These are phyloP conservation scores for Athrips mouffetella DNA, from an alignment of 2,888 invertebrate species.

Conservation along the genomic window DNA sequence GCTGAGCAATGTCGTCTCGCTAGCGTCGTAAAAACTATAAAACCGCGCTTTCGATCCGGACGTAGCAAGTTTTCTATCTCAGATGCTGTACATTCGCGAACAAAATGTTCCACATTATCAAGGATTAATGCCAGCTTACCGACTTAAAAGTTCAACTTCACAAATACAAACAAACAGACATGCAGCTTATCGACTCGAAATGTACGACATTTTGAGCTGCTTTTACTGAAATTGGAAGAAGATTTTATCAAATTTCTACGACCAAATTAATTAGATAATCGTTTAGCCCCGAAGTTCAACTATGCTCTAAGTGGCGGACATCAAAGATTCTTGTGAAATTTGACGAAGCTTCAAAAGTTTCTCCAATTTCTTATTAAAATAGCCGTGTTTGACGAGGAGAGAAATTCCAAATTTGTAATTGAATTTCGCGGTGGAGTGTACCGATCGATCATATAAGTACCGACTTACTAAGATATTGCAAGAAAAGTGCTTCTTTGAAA, in stretches of 20 bases:
- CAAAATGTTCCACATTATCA: slow-evolving; percentile 24
- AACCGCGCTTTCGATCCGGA: slow-evolving; percentile 71
- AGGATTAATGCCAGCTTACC: not conserved
- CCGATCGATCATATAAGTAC: slow-evolving; percentile 37
- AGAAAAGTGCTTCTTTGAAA: slow-evolving; percentile 47
- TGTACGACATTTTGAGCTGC: no score
- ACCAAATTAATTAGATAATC: slow-evolving; percentile 17
- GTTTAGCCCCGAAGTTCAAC: slow-evolving; percentile 6
- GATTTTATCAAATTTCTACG: not conserved
- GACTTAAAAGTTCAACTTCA: not conserved
- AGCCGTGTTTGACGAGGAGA: slow-evolving; percentile 12
- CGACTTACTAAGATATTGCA: slow-evolving; percentile 36
- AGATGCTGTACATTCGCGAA: slow-evolving; percentile 48
- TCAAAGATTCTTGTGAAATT: slow-evolving; percentile 29
- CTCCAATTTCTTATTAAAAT: slow-evolving; percentile 23
- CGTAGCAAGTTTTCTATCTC: slow-evolving; percentile 62
- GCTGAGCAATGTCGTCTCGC: slow-evolving; percentile 41
- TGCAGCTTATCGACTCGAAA: not conserved
- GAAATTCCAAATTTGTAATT: slow-evolving; percentile 27
- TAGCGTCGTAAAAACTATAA: slow-evolving; percentile 52
- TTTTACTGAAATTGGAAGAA: not conserved
- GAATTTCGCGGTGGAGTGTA: slow-evolving; percentile 33
- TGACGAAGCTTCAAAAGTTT: slow-evolving; percentile 25
- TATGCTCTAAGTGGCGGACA: slow-evolving; percentile 20
- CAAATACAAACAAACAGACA: not conserved